Percentiles rank a stretch among this genome's conserved stretches.
Conservation (phyloP, 2,113 vertebrate genomes). For the Apaloderma vittatum region DNA sequence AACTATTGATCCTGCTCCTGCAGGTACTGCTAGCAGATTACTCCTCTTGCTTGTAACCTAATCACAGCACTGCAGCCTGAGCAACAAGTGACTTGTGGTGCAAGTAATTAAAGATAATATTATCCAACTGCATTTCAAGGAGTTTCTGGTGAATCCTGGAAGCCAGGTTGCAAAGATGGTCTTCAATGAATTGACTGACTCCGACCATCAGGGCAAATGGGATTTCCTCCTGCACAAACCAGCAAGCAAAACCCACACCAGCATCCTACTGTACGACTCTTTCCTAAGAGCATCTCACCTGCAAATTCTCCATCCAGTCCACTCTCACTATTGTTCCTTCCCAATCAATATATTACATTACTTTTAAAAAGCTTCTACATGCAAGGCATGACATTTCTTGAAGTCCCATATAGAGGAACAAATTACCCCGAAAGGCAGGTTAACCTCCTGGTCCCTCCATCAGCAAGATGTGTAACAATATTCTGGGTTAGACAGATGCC, state of each 20-base stretch:
- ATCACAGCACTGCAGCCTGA: neutral
- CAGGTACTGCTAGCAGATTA: neutral
- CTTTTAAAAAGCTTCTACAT: neutral
- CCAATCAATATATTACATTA: constrained; percentile 33
- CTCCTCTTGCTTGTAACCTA: neutral
- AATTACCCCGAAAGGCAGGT: neutral
- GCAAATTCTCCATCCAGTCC: neutral
- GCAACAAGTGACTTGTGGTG: neutral
- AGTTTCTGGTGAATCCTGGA: neutral
- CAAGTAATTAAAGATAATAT: neutral
- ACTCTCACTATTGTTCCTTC: neutral
- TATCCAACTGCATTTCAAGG: neutral
- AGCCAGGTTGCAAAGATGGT: neutral
- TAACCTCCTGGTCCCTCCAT: neutral
- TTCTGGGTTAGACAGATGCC: rapidly evolving
- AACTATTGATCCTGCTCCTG: neutral
- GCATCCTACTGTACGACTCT: rapidly evolving
- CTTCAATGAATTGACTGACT: neutral
- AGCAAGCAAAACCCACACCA: neutral
- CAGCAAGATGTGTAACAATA: neutral
- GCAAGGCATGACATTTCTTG: neutral
- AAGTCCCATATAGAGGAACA: neutral
- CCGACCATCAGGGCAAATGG: neutral
- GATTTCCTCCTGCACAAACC: neutral
- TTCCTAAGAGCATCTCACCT: neutral